These are phyloP conservation scores for Channallabes apus DNA, from an alignment of 2,797 vertebrate species.

Conservation along the genomic window DNA sequence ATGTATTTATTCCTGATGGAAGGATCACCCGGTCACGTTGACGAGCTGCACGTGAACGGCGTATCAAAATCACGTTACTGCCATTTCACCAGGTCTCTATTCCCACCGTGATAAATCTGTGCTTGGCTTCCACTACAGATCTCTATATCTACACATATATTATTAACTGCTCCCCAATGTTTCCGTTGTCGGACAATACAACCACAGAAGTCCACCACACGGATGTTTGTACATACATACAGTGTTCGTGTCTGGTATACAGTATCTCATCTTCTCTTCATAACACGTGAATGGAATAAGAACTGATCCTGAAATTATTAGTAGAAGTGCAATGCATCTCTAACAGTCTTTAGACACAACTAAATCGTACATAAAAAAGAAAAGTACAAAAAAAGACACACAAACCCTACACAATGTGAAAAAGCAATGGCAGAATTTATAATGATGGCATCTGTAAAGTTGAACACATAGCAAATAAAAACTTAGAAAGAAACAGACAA, in stretches of 20 bases:
- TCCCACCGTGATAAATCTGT: constrained; percentile 61
- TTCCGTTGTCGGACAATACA: constrained; percentile 34
- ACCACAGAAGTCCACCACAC: constrained; percentile 36
- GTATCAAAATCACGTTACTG: constrained; percentile 52
- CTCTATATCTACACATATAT: constrained; percentile 49
- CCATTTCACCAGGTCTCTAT: constrained; percentile 24
- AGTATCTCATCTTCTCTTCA: constrained; percentile 40
- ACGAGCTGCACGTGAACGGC: constrained; percentile 9
- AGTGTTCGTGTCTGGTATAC: constrained; percentile 32
- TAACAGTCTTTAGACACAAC: constrained; percentile 59
- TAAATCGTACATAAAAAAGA: constrained; percentile 51
- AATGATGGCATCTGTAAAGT: constrained; percentile 64
- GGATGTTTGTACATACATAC: constrained; percentile 50
- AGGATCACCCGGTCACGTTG: constrained; percentile 34
- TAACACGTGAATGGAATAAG: constrained; percentile 37
- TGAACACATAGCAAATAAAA: not conserved
- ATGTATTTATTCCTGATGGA: constrained; percentile 25
- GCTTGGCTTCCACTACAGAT: constrained; percentile 55
- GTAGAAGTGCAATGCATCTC: constrained; percentile 68
- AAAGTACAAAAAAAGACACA: constrained; percentile 48
- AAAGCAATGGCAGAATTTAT: constrained; percentile 58
- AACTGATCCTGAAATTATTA: constrained; percentile 57
- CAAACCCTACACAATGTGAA: constrained; percentile 47
- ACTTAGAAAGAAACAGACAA: constrained; percentile 56
- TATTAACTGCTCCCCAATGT: not conserved